Evolutionary conservation across 2,888 invertebrate genomes (phyloP), one percentile per base, ranked within the genome.

Genomic region (Trichogramma evanescens): DNA sequence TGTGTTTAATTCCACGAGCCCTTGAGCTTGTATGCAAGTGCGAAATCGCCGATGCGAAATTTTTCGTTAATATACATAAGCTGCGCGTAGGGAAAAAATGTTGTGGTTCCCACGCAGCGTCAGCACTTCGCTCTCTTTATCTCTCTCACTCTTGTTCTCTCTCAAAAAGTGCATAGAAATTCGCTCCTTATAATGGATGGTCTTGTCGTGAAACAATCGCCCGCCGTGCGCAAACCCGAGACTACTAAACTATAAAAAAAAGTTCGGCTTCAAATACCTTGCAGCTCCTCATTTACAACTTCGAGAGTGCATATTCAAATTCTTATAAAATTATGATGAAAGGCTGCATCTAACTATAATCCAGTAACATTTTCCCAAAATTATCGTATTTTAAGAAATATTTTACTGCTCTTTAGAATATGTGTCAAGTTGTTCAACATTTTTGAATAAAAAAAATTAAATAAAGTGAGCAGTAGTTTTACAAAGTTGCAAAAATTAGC

Each of bases 281-380:
- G 48, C n/a, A 13, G 10, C 53, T n/a, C 40, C 43, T 8, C 44
- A 41, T 45, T 58, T 58, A 50, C 6, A 46, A 13, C 10, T 5
- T 42, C 9, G 9, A 7, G 44, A n/a, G 41, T 48, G 26, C 63
- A 56, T 62, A 77, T 77, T 76, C 77, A 76, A 74, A 77, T 77
- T 77, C 76, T 74, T 74, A 69, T 65, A 69, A 75, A 76, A 76
- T 76, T 62, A 62, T 43, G 63, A 63, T 53, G 60, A 50, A 50
- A 63, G 63, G n/a, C 52, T 56, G 3, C 3, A 3, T 26, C 26
- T 26, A 26, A 26, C 26, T 26, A 26, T 26, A 26, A 26, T 26
- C 26, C 26, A 26, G 26, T 26, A 26, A 26, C 3, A 26, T 26
- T 26, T 26, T 26, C 2, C 26, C 26, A 2, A 26, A 26, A 26